These are phyloP conservation scores for Brachyalestes nurse DNA, from an alignment of 2,797 vertebrate species.

Conservation along the genomic window DNA sequence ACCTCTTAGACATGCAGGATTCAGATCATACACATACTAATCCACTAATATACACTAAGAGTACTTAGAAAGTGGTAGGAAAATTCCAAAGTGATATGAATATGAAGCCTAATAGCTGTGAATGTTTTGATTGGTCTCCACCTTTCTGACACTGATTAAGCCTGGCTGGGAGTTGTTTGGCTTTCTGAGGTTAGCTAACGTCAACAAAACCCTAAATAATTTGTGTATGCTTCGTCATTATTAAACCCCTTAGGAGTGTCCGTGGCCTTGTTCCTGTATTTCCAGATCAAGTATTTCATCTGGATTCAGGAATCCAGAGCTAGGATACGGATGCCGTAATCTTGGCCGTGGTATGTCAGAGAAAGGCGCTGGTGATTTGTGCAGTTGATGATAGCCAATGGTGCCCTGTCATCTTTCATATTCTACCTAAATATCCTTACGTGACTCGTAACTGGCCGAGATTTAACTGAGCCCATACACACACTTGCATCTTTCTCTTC, in stretches of 20 bases:
- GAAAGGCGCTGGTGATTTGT: neutral
- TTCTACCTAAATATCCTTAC: constrained; percentile 18
- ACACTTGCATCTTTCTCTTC: constrained; percentile 1
- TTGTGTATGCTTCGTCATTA: neutral
- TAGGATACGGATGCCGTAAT: neutral
- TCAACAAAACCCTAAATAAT: constrained; percentile 1
- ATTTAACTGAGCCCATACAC: constrained; percentile 22
- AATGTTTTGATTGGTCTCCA: no score
- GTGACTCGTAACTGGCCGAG: constrained; percentile 39
- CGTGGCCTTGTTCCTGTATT: neutral
- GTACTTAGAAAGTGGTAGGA: no score
- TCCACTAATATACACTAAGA: no score
- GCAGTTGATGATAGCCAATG: constrained; percentile 14
- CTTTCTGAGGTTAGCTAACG: neutral
- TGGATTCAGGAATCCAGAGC: constrained; percentile 1
- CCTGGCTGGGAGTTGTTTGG: constrained; percentile 13
- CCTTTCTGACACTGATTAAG: constrained; percentile 2
- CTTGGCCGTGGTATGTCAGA: neutral
- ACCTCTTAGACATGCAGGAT: no score
- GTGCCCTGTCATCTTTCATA: neutral
- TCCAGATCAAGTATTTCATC: neutral
- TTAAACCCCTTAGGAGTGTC: neutral
- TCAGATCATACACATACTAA: no score
- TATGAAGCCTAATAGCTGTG: neutral
- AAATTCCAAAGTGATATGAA: neutral